Evolutionary conservation across 92 coral and sea anemone species (phyloP), one percentile per base, ranked within the genome.

Genomic region (Epizoanthus stellaris): DNA sequence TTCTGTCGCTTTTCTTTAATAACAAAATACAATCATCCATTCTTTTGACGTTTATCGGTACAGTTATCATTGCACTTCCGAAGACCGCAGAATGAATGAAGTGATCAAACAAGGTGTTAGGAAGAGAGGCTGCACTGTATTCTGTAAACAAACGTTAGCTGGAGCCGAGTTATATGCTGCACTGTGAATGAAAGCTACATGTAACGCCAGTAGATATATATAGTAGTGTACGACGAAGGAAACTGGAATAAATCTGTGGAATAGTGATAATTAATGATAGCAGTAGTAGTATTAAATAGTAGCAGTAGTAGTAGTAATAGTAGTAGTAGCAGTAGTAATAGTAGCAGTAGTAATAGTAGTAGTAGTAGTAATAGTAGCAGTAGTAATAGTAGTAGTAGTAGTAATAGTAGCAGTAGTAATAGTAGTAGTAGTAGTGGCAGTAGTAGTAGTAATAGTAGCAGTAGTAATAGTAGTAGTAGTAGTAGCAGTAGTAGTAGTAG

Each of bases 11-110:
- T 59, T 59, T 17, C 17, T n/a, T 10, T 1, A 49, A 49, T 49
- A 49, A 49, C 54, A 49, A 49, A 49, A 49, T 9, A 49, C 13
- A 49, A 49, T 6, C 54, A 49, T 49, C 10, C 2, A 6, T 62
- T 61, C 16, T 49, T 56, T 60, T 77, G 62, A 56, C 21, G 20
- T 60, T 61, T 60, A 10, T 23, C 82, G 49, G 56, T 40, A 30
- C 34, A 39, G 70, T 77, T 77, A 69, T 60, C 82, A 39, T 25
- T 17, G 70, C 82, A 60, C 82, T 76, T 39, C 5, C 58, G 0
- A 19, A 60, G 58, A 76, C 49, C 20, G 81, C 6, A 58, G 67
- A 56, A 76, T 76, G 60, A 76, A 76, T 77, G 82, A 21, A 60
- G 36, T 40, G 67, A 45, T 4, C 45, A 61, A 77, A 77, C 45